These are phyloP conservation scores for Acanthosepion pharaonis DNA, from an alignment of 2,888 invertebrate species.

Conservation along the genomic window DNA sequence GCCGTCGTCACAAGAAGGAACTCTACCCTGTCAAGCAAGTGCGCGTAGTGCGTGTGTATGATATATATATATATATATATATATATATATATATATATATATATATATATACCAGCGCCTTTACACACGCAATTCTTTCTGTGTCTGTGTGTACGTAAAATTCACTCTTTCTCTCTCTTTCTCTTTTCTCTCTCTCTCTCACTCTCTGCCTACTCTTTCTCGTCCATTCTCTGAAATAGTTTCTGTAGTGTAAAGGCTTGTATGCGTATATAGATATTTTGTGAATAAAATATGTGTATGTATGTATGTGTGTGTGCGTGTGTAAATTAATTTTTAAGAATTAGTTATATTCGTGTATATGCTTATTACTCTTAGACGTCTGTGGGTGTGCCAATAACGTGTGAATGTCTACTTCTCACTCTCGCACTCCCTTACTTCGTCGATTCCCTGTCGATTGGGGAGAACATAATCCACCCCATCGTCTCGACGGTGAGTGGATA, in stretches of 20 bases:
- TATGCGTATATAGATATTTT: neutral
- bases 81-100: constrained; percentile 33
- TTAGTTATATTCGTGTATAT: neutral
- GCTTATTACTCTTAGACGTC: neutral
- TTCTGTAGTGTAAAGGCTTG: neutral
- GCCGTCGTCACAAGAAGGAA: neutral
- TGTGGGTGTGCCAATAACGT: neutral
- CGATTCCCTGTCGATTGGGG: neutral
- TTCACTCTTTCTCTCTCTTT: too few species aligned
- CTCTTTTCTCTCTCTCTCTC: too few species aligned
- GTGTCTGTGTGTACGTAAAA: neutral
- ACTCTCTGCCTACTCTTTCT: too few species aligned
- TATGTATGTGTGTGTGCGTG: neutral
- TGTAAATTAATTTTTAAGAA: too few species aligned
- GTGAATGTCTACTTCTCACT: neutral
- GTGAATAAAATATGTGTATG: neutral
- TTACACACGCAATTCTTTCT: neutral
- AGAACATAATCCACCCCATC: neutral
- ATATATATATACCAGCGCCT: neutral
- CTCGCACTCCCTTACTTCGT: neutral
- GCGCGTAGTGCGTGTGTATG: neutral
- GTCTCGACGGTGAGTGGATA: neutral
- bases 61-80: neutral
- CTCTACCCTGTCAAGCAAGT: neutral
- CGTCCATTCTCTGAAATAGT: neutral